A percentile compares a stretch with the other conserved stretches of the same genome.
Conservation (phyloP, 2,797 vertebrate genomes). For the Poecile montanus region DNA sequence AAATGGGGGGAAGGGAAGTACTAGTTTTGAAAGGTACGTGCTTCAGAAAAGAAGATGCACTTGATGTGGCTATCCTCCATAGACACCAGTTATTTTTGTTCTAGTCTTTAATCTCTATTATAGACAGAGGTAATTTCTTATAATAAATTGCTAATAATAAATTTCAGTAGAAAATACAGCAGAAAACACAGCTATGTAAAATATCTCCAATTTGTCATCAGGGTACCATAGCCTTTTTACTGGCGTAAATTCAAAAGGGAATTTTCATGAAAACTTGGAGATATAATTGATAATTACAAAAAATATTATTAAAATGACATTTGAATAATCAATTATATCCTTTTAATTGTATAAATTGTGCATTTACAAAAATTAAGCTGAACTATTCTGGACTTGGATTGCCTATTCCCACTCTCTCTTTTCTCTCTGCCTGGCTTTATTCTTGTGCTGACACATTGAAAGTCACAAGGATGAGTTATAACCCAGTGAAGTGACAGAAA, state of each 20-base stretch:
- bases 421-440: background rate
- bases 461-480: background rate
- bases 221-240: background rate
- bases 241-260: background rate
- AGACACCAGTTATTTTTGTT: background rate
- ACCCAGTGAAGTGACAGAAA: background rate
- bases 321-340: background rate
- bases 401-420: background rate
- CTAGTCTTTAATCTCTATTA: background rate
- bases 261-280: background rate
- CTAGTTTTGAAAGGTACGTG: background rate
- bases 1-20: accelerated
- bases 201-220: background rate
- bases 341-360: background rate
- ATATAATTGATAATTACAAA: background rate
- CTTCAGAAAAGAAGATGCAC: background rate
- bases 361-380: background rate
- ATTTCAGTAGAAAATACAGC: background rate
- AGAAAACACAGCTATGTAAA: background rate
- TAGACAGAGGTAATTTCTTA: background rate
- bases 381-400: background rate
- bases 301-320: background rate
- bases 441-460: background rate
- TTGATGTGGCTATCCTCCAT: background rate
- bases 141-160: background rate